These are phyloP conservation scores for Teleogryllus occipitalis DNA, from an alignment of 1,140 invertebrate species.

Conservation along the genomic window DNA sequence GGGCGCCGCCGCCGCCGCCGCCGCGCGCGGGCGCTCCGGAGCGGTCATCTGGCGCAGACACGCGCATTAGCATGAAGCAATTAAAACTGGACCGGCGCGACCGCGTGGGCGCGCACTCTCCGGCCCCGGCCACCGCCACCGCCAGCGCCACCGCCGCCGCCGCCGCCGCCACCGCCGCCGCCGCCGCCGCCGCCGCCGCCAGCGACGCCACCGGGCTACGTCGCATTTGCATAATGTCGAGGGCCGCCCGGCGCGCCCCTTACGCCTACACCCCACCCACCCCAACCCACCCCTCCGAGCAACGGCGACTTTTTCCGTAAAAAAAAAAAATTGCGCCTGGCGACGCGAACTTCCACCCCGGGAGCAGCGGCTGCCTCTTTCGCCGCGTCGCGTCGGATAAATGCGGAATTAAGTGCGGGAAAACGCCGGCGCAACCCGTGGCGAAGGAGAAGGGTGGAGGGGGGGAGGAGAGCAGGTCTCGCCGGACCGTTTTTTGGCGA, in stretches of 20 bases:
- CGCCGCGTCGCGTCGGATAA: slow-evolving; percentile 2
- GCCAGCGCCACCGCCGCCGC: too few relatives aligned
- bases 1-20: too few relatives aligned
- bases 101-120: not conserved
- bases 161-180: too few relatives aligned
- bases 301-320: not conserved
- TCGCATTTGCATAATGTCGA: not conserved
- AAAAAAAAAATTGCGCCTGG: not conserved
- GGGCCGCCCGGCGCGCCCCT: too few relatives aligned
- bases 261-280: too few relatives aligned
- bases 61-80: not conserved
- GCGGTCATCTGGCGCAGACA: not conserved
- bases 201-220: too few relatives aligned
- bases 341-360: not conserved
- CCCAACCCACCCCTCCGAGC: too few relatives aligned
- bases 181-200: too few relatives aligned
- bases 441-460: too few relatives aligned
- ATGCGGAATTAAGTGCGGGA: slow-evolving; percentile 3
- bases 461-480: too few relatives aligned
- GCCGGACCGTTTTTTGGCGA: not conserved
- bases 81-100: not conserved
- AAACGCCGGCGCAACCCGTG: not conserved
- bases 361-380: not conserved
- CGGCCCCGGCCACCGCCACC: too few relatives aligned
- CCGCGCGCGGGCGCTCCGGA: too few relatives aligned